Evolutionary conservation across 2,113 vertebrate species (phyloP).

Genomic region (Platysternon megacephalum): DNA sequence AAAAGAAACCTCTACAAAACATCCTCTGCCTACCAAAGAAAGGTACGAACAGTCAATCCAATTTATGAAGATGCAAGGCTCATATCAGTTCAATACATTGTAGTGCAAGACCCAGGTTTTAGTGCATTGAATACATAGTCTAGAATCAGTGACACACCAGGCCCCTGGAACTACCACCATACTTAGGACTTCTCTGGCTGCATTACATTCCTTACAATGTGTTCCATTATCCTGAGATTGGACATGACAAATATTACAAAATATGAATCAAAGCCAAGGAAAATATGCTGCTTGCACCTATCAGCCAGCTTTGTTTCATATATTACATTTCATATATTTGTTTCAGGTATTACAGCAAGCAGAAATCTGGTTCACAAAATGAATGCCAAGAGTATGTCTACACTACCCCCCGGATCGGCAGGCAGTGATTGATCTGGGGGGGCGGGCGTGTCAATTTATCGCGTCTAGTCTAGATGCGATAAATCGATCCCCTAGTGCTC

Average conservation of each 20-base stretch:
- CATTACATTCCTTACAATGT: not conserved
- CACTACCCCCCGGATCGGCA: too few species aligned
- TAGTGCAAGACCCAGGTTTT: not conserved
- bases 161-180: not conserved
- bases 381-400: not conserved
- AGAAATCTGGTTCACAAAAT: not conserved
- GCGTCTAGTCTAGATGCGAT: too few species aligned
- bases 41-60: not conserved
- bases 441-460: too few species aligned
- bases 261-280: not conserved
- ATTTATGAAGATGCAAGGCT: not conserved
- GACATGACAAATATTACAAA: not conserved
- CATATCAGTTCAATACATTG: too few species aligned
- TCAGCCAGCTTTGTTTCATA: not conserved
- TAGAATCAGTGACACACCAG: not conserved
- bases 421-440: too few species aligned
- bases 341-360: not conserved
- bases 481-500: too few species aligned
- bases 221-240: not conserved
- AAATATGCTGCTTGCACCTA: not conserved
- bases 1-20: not conserved
- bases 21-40: not conserved
- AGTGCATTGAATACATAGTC: not conserved
- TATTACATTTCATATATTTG: not conserved
- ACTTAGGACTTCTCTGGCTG: not conserved